Conservation (phyloP, 1,140 invertebrate species). For the Platorchestia sp. region DNA sequence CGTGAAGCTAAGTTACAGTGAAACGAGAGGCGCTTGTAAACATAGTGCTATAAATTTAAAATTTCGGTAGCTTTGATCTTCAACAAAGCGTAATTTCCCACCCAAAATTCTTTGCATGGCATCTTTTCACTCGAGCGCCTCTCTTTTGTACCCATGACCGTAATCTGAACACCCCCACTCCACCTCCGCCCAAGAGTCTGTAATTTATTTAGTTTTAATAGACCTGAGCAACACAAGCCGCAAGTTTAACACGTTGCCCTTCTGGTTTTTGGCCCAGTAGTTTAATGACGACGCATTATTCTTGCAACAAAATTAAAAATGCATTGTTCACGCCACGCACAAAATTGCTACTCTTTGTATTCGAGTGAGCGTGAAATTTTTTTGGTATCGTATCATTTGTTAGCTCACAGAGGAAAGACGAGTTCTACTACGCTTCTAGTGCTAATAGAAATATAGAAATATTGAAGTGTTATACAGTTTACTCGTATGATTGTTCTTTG, state of each 20-base stretch:
- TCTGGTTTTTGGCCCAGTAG: not conserved
- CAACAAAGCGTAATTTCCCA: not conserved
- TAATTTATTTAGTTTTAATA: constrained; percentile 11
- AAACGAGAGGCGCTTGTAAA: not conserved
- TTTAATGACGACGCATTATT: not conserved
- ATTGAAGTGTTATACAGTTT: too few species aligned
- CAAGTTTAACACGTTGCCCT: not conserved
- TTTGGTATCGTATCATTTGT: too few species aligned
- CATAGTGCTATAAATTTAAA: not conserved
- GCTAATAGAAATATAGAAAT: too few species aligned
- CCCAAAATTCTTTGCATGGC: not conserved
- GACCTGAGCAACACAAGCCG: not conserved
- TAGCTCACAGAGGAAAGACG: too few species aligned
- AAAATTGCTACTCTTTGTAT: not conserved
- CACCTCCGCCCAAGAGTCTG: not conserved
- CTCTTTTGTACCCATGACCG: not conserved
- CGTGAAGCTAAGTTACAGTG: not conserved
- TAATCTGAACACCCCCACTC: not conserved
- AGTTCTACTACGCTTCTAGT: too few species aligned
- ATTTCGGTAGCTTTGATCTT: not conserved
- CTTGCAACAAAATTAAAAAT: not conserved
- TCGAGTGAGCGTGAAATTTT: not conserved
- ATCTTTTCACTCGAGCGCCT: not conserved
- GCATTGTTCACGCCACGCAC: not conserved
- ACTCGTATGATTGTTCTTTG: too few species aligned